Base-by-base conservation (phyloP, 2,797 vertebrate genomes). In the Halcyon leucocephala region DNA sequence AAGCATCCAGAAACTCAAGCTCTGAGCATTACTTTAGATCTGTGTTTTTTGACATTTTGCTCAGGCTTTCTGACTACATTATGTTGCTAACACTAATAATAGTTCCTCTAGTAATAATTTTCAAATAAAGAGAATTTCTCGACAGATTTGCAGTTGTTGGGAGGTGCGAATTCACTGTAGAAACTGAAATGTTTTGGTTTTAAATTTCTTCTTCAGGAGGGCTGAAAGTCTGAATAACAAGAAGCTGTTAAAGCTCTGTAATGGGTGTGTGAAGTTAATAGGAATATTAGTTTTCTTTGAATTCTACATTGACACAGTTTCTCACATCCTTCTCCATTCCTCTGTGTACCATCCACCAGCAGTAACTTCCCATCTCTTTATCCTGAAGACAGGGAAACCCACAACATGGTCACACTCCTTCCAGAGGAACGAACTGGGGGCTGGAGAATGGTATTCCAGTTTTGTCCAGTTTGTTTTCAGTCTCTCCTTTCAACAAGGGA, bases 321-420 rank as follows among this genome's bases (percentile, higher is more conserved):
- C 28, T 90, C 1, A 1, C 29, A 49, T 31, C 15, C 17, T 22
- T 76, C 49, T 62, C 9, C 25, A 37, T 39, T 83, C 31, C 58
- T 69, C 28, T 54, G 14, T 19, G 21, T 26, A 42, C 0, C 0
- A 7, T 41, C 26, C 37, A 60, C 26, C 4, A 1, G n/a, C 58
- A 62, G 31, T 64, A 57, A 37, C n/a, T 83, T 71, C 48, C 19
- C 48, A 57, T 16, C 16, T 70, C 29, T 15, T 65, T 67, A 33
- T 52, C 46, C 52, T 52, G 58, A 44, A 80, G 33, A 64, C 19
- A 55, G 13, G 61, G 51, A 89, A 77, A 83, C 20, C 71, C 37
- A 33, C 17, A 58, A 8, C 5, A 87, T 16, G 19, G 11, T 70
- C 46, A 76, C 6, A 48, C 48, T 52, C 35, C 22, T 83, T 69